A percentile compares a stretch with the other conserved stretches of the same genome.
These are phyloP conservation scores for Melikaiella ostensackeni DNA, from an alignment of 2,888 invertebrate genomes.

Conservation along the genomic window DNA sequence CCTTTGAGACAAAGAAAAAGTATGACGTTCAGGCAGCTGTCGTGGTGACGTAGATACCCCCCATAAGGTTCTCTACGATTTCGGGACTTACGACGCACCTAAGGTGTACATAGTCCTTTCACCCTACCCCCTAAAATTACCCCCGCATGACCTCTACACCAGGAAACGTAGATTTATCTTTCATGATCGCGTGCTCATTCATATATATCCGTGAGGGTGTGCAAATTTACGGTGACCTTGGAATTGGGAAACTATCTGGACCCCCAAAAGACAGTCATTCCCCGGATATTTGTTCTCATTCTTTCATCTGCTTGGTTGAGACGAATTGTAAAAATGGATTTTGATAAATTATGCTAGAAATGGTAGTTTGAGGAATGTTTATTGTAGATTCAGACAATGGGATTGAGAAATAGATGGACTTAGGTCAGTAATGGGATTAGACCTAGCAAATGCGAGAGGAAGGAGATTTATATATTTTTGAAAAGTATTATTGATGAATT, in stretches of 20 bases:
- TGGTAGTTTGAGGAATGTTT: no score
- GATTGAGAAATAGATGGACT: no score
- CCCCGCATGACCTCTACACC: slow-evolving; percentile 50
- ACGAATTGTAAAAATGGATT: neutral
- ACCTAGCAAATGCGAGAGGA: no score
- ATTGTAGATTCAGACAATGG: no score
- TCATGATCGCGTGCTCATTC: slow-evolving; percentile 36
- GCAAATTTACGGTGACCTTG: slow-evolving; percentile 34
- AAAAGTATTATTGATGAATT: no score
- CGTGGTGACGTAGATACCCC: slow-evolving; percentile 70
- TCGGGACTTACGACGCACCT: slow-evolving; percentile 53
- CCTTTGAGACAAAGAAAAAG: slow-evolving; percentile 77
- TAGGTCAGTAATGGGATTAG: no score
- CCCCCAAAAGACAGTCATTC: slow-evolving; percentile 7
- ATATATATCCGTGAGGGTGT: slow-evolving; percentile 36
- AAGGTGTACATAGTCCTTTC: slow-evolving; percentile 55
- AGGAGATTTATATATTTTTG: no score
- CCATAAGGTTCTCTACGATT: slow-evolving; percentile 57
- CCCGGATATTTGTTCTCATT: slow-evolving; percentile 26
- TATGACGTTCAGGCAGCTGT: slow-evolving; percentile 76
- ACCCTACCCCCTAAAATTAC: slow-evolving; percentile 51
- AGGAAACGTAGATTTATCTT: slow-evolving; percentile 54
- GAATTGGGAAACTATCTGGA: slow-evolving; percentile 24
- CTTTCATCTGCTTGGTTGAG: slow-evolving; percentile 11
- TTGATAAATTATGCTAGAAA: neutral